Evolutionary conservation across 2,888 invertebrate species (phyloP), one percentile per base, ranked within the genome.

Genomic region (Andrena flavipes): DNA sequence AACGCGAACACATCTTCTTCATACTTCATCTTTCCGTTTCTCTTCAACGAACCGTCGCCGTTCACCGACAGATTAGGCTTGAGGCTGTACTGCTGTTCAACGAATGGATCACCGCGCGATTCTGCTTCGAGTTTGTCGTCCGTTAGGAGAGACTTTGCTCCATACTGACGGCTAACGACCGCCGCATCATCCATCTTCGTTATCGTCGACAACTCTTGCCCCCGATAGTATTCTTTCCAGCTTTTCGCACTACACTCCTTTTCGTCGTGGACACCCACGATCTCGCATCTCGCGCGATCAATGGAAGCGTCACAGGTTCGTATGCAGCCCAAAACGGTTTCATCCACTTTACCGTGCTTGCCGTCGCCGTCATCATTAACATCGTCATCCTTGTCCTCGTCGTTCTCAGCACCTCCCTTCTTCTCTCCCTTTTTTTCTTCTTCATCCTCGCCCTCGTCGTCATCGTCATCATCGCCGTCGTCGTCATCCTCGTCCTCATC

Each of bases 41-140:
- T 92, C 62, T 91, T 91, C 2, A 91, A 91, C 0, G 91, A 91
- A 33, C 89, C 91, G 68, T 88, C 85, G 26, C 96, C 96, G 89
- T 96, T 96, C 90, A 42, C 97, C 96, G 77, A 96, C 95, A 20
- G 97, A 92, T 30, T 97, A 1, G 97, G 96, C 83, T 96, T 95
- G 69, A 96, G 96, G 0, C 96, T 96, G 88, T 97, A 97, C 87
- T 96, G 96, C 92, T 96, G 96, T 0, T 97, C 95, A 6, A 97
- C 95, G 35, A 96, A 94, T 64, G 96, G 95, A 89, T 95, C 96
- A 62, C 95, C 95, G 60, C 94, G 94, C 1, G 90, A 90, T 72
- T 96, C 96, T 0, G 95, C 95, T 88, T 96, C 96, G n/a, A 97
- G 93, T 89, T 97, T 97, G 92, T 97, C 97, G 90, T 97, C 97